Evolutionary conservation across 2,797 vertebrate genomes (phyloP).

Genomic region (Acanthiza pusilla): DNA sequence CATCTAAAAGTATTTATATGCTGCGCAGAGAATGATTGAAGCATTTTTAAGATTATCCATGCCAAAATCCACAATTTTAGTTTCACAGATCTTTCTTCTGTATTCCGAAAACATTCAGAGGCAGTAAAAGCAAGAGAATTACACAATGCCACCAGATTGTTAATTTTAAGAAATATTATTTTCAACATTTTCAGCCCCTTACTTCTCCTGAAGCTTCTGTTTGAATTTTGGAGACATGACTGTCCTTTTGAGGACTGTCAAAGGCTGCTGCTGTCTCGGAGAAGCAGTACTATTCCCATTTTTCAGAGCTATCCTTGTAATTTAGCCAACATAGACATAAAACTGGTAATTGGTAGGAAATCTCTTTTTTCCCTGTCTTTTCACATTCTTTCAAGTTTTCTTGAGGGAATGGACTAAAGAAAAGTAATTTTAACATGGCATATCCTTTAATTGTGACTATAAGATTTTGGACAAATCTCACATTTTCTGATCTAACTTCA

Average conservation of each 20-base stretch:
- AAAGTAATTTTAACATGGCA: neutral
- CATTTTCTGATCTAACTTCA: neutral
- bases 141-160: neutral
- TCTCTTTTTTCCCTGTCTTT: neutral
- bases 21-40: neutral
- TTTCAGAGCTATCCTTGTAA: neutral
- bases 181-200: neutral
- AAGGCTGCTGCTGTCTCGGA: neutral
- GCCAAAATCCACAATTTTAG: neutral
- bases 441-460: neutral
- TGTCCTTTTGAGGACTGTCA: neutral
- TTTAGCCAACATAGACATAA: neutral
- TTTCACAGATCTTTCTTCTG: neutral
- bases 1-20: neutral
- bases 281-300: neutral
- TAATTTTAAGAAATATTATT: neutral
- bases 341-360: neutral
- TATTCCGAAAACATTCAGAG: neutral
- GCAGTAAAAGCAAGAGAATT: neutral
- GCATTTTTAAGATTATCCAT: neutral
- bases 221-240: neutral
- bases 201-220: neutral
- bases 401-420: neutral
- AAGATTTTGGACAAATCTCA: neutral
- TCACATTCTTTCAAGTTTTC: neutral